A percentile compares a stretch with the other conserved stretches of the same genome.
Evolutionary conservation across 2,888 invertebrate genomes (phyloP).

Genomic region (Aproaerema taeniolella): DNA sequence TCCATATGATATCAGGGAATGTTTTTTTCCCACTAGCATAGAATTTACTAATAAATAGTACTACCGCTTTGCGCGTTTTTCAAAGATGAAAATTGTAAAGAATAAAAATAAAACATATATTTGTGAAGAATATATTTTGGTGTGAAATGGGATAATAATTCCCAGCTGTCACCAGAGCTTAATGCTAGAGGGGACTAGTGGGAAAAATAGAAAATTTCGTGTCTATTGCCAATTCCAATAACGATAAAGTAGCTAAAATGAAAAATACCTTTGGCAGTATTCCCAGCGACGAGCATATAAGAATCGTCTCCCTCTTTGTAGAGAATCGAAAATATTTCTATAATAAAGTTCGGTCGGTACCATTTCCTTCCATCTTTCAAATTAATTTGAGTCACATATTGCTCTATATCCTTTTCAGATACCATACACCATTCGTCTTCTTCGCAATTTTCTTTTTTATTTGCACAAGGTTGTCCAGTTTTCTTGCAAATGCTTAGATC

Average conservation of each 20-base stretch:
- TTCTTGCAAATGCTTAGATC: constrained; percentile 40
- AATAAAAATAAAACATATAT: too few species aligned
- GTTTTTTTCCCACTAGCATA: too few species aligned
- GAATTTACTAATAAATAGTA: too few species aligned
- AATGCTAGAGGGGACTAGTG: too few species aligned
- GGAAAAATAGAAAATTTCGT: too few species aligned
- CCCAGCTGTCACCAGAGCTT: too few species aligned
- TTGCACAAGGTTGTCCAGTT: not conserved
- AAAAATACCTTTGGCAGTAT: constrained; percentile 80
- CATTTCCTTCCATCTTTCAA: constrained; percentile 56
- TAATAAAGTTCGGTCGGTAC: constrained; percentile 63
- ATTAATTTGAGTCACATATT: constrained; percentile 25
- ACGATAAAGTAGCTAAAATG: too few species aligned
- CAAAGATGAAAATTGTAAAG: constrained; percentile 20
- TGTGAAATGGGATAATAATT: too few species aligned
- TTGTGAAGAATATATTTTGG: too few species aligned
- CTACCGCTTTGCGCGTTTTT: too few species aligned
- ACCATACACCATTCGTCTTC: constrained; percentile 39
- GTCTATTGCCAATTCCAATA: too few species aligned
- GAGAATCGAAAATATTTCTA: constrained; percentile 63
- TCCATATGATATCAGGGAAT: too few species aligned
- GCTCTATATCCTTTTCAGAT: constrained; percentile 25
- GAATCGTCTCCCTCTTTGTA: constrained; percentile 39
- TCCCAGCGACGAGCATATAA: constrained; percentile 82
- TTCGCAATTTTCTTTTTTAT: constrained; percentile 18